phyloP scores from a whole-genome alignment of 37 sponge, comb jelly and placozoan species.

The Bolinopsis microptera region DNA sequence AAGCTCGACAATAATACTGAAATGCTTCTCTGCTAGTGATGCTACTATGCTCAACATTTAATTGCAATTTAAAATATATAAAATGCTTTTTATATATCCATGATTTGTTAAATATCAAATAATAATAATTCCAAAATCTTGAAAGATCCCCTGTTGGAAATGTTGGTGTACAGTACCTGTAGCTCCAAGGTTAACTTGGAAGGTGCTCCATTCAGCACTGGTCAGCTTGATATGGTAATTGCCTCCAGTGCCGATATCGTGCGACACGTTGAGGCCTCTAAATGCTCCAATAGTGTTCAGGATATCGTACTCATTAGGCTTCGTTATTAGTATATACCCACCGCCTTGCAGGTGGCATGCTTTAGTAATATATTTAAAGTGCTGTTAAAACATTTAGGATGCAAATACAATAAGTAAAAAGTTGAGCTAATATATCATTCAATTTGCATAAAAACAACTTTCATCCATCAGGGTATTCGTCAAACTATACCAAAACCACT shows the following conservation, averaged over 20 bases:
- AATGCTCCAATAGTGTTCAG: neutral
- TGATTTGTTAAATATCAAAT: too few relatives aligned
- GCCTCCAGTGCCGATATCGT: neutral
- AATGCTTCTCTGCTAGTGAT: too few relatives aligned
- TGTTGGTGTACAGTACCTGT: slow-evolving; percentile 48
- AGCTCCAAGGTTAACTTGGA: neutral
- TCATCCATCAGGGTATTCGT: too few relatives aligned
- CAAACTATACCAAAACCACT: too few relatives aligned
- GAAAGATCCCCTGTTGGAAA: too few relatives aligned
- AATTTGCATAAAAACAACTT: neutral
- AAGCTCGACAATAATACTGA: too few relatives aligned
- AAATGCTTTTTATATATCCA: too few relatives aligned
- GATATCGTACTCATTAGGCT: neutral
- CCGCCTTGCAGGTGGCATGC: neutral
- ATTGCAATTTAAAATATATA: too few relatives aligned
- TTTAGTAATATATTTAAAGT: neutral
- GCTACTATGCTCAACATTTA: too few relatives aligned
- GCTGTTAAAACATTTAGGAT: neutral
- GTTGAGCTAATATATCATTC: neutral
- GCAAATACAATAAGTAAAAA: neutral
- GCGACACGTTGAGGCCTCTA: neutral
- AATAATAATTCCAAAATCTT: too few relatives aligned
- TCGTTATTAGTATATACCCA: neutral
- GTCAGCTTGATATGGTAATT: neutral
- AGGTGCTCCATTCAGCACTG: neutral